Base-by-base conservation (phyloP, 2,797 vertebrate species). In the Erithacus rubecula region DNA sequence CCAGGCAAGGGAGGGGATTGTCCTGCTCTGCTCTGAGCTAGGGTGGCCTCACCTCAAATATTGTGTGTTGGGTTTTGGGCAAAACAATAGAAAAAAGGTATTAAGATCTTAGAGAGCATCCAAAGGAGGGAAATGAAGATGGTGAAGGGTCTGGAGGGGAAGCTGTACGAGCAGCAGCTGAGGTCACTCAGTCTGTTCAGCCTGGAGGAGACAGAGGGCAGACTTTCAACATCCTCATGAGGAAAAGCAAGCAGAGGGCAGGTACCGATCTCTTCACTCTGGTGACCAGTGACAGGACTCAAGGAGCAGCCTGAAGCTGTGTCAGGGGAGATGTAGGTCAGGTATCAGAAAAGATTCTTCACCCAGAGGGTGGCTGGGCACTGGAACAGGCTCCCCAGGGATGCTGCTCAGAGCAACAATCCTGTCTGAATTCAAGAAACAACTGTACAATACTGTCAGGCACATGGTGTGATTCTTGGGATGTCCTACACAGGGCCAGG, bases 11-110 rank as follows among this genome's bases (percentile, higher is more conserved):
- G 26, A 70, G 15, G 43, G 8, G 7, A 71, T 23, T 78, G 58
- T 56, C 49, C 49, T 0, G 0, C 41, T 47, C 51, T 78, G 58
- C 43, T 43, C 74, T 63, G 58, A 3, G 0, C 43, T 56, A 15
- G 32, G 3, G 15, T 0, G 0, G 65, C 12, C 4, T 70, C 32
- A 49, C 36, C 26, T 47, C 32, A 18, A 23, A 32, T 49, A 49
- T 0, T 63, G 27, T 7, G 6, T 6, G 15, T 7, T 15, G 14
- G 3, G 27, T 46, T 36, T 63, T 19, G 8, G 49, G 41, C 26
- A 41, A 55, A 15, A 9, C 21, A 56, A 32, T 12, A 34, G 9
- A 32, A 41, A 17, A 78, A 78, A 36, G 8, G 47, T 55, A 19
- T 23, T 15, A 49, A 49, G 10, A 53, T 55, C 7, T 63, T 9